These are phyloP conservation scores for Cancer borealis DNA, from an alignment of 2,888 invertebrate genomes.

Conservation along the genomic window DNA sequence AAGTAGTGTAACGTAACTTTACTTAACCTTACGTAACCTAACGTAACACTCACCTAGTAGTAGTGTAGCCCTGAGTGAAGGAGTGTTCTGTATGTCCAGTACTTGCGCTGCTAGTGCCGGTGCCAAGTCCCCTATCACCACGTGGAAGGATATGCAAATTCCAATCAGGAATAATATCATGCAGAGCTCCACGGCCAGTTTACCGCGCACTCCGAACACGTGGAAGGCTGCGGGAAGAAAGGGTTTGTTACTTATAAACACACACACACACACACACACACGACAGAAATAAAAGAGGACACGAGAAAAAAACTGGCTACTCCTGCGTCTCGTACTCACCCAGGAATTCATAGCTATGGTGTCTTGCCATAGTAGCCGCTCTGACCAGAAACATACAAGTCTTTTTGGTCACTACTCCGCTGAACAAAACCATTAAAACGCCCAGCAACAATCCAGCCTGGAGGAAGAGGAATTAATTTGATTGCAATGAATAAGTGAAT, in stretches of 20 bases:
- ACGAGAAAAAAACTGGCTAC: too few species aligned
- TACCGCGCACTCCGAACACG: slow-evolving; percentile 94
- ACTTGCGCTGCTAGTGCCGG: slow-evolving; percentile 93
- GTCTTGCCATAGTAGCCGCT: too few species aligned
- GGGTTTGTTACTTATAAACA: neutral
- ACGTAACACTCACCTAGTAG: slow-evolving; percentile 80
- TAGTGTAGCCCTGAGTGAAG: slow-evolving; percentile 83
- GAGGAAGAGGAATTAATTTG: too few species aligned
- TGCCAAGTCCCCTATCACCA: slow-evolving; percentile 98
- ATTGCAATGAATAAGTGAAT: too few species aligned
- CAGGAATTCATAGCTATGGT: too few species aligned
- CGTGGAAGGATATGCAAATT: slow-evolving; percentile 96
- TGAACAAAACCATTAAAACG: too few species aligned
- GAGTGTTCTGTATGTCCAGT: slow-evolving; percentile 86
- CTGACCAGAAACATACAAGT: too few species aligned
- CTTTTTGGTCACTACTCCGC: too few species aligned
- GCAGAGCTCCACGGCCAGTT: slow-evolving; percentile 93
- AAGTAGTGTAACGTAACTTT: slow-evolving; percentile 56
- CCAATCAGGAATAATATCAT: slow-evolving; percentile 96
- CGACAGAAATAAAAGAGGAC: too few species aligned
- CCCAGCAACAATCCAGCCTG: too few species aligned
- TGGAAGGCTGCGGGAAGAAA: slow-evolving; percentile 86
- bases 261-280: too few species aligned
- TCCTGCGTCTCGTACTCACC: too few species aligned
- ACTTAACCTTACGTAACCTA: neutral